Conservation (phyloP, 2,113 vertebrate genomes). For the Takifugu flavidus region DNA sequence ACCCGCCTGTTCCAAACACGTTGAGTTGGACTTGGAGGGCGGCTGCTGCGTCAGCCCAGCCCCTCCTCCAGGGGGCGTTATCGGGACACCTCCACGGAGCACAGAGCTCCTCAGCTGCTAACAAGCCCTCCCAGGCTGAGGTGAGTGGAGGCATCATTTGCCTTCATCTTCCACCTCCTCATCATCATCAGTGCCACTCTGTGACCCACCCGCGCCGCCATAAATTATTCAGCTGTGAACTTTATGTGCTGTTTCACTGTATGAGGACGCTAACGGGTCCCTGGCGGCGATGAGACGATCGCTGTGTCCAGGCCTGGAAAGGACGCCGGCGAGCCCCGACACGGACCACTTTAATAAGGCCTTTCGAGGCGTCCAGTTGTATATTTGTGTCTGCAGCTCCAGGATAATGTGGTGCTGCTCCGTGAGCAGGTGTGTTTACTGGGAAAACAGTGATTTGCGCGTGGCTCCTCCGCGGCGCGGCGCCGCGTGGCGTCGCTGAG, state of each 20-base stretch:
- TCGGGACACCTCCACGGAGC: slow-evolving; percentile 39
- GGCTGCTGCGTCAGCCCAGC: slow-evolving; percentile 50
- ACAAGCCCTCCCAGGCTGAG: slow-evolving; percentile 59
- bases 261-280: slow-evolving; percentile 30
- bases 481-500: too few relatives aligned
- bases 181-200: slow-evolving; percentile 41
- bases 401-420: slow-evolving; percentile 39
- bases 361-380: slow-evolving; percentile 5
- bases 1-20: too few relatives aligned
- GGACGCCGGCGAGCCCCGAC: slow-evolving; percentile 10
- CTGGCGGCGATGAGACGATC: slow-evolving; percentile 31
- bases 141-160: slow-evolving; percentile 46
- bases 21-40: neutral
- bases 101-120: slow-evolving; percentile 45
- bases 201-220: slow-evolving; percentile 56
- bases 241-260: slow-evolving; percentile 59
- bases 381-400: slow-evolving; percentile 26
- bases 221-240: slow-evolving; percentile 77
- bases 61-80: slow-evolving; percentile 66
- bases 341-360: slow-evolving; percentile 36
- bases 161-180: slow-evolving; percentile 53
- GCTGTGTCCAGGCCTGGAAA: slow-evolving; percentile 25
- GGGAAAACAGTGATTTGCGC: slow-evolving; percentile 18
- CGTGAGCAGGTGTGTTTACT: slow-evolving; percentile 9
- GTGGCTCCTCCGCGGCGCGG: neutral